Percentiles rank a stretch among this genome's conserved stretches.
Conservation (phyloP, 2,797 vertebrate species). For the Sebastes reedi region DNA sequence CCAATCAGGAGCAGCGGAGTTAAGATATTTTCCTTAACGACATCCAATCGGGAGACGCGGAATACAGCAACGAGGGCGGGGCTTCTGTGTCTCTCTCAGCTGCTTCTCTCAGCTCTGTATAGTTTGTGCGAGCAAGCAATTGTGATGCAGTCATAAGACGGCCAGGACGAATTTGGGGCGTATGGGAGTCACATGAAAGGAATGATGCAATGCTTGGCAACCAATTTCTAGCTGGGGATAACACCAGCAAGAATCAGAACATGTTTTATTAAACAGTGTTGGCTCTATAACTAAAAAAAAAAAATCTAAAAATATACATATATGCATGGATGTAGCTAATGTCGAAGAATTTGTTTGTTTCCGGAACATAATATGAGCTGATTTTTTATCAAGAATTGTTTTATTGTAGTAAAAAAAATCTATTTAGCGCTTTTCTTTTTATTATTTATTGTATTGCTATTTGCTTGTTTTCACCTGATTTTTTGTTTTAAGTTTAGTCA, state of each 20-base stretch:
- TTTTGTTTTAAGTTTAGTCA: slow-evolving; percentile 25
- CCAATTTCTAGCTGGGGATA: slow-evolving; percentile 89
- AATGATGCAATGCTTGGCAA: slow-evolving; percentile 92
- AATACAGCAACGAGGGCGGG: slow-evolving; percentile 47
- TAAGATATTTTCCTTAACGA: slow-evolving; percentile 83
- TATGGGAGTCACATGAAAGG: slow-evolving; percentile 91
- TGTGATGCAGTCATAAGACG: slow-evolving; percentile 90
- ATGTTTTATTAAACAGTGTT: slow-evolving; percentile 91
- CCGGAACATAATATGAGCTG: slow-evolving; percentile 52
- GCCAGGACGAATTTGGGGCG: slow-evolving; percentile 91
- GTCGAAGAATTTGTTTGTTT: slow-evolving; percentile 81
- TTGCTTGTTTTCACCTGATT: slow-evolving; percentile 2
- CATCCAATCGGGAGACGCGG: slow-evolving; percentile 74
- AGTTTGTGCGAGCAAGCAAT: slow-evolving; percentile 83
- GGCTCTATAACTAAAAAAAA: slow-evolving; percentile 76
- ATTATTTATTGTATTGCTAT: not conserved
- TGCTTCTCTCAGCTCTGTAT: slow-evolving; percentile 56
- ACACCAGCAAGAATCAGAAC: slow-evolving; percentile 87
- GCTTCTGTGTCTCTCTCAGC: not conserved
- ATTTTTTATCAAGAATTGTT: slow-evolving; percentile 33
- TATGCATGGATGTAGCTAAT: slow-evolving; percentile 81
- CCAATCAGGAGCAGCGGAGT: slow-evolving; percentile 56
- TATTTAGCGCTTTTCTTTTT: slow-evolving; percentile 4
- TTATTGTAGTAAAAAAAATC: not conserved
- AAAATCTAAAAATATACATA: slow-evolving; percentile 85